Evolutionary conservation across 2,113 vertebrate species (phyloP).

Genomic region (Misgurnus mizolepis): DNA sequence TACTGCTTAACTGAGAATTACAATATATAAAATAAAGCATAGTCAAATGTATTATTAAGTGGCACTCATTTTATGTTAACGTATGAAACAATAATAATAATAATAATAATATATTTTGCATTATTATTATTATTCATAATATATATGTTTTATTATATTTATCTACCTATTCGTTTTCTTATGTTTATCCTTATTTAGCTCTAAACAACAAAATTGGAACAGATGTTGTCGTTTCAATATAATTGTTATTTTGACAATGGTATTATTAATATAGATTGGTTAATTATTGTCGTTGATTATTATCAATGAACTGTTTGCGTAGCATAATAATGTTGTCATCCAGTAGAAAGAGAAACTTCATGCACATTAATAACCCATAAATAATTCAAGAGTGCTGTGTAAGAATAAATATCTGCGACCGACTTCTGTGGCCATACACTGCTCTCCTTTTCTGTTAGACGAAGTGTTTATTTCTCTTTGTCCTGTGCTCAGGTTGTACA

Average conservation of each 20-base stretch:
- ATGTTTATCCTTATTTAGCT: too few relatives aligned
- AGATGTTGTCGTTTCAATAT: not conserved
- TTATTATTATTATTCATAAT: too few relatives aligned
- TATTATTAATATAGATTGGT: not conserved
- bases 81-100: too few relatives aligned
- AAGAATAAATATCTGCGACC: slow-evolving; percentile 77
- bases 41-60: too few relatives aligned
- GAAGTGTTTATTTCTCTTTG: not conserved
- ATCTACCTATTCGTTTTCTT: too few relatives aligned
- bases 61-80: too few relatives aligned
- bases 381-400: slow-evolving; percentile 81
- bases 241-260: too few relatives aligned
- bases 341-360: slow-evolving; percentile 62
- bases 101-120: too few relatives aligned
- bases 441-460: not conserved
- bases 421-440: slow-evolving; percentile 60
- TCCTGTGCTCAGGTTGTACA: slow-evolving; percentile 79
- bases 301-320: not conserved
- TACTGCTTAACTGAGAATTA: too few relatives aligned
- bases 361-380: slow-evolving; percentile 79
- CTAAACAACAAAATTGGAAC: too few relatives aligned
- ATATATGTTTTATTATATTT: too few relatives aligned
- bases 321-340: slow-evolving; percentile 55
- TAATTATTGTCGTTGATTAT: not conserved
- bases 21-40: too few relatives aligned